A percentile compares a stretch with the other conserved stretches of the same genome.
These are phyloP conservation scores for Pyrrhosoma nymphula DNA, from an alignment of 2,888 invertebrate species.

Conservation along the genomic window DNA sequence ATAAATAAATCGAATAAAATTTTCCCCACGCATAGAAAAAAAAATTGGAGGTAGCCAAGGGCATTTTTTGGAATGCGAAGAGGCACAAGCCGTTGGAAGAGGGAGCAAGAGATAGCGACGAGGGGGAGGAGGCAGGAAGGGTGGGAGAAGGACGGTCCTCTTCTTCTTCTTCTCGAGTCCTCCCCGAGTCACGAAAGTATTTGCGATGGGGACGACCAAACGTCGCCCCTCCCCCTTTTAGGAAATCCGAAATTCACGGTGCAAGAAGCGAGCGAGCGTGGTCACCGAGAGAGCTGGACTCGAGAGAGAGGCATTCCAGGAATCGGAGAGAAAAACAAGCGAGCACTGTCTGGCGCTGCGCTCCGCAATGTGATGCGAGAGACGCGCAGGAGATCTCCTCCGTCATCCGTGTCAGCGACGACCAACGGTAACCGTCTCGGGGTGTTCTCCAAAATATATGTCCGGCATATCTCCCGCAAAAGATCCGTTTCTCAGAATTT, in stretches of 20 bases:
- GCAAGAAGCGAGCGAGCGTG: conserved; percentile 9
- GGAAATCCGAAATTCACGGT: conserved; percentile 24
- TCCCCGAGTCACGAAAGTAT: conserved; percentile 39
- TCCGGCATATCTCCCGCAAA: too few relatives aligned
- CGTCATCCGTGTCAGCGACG: background rate
- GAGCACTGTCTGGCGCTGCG: background rate
- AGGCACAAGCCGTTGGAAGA: background rate
- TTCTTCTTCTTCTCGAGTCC: background rate
- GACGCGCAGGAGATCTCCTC: background rate
- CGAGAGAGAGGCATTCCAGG: background rate
- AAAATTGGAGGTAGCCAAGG: background rate
- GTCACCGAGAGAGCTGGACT: background rate
- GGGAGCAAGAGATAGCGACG: background rate
- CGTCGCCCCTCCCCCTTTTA: background rate
- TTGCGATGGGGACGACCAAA: background rate
- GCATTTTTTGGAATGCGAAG: conserved; percentile 20
- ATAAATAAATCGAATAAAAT: background rate
- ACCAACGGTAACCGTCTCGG: too few relatives aligned
- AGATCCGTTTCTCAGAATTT: too few relatives aligned
- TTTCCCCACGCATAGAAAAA: background rate
- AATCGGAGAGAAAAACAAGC: conserved; percentile 25
- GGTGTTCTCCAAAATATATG: too few relatives aligned
- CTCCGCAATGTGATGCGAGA: background rate
- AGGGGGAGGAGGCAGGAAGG: background rate
- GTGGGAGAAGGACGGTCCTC: background rate